These are phyloP conservation scores for Apotomis turbidana DNA, from an alignment of 2,888 invertebrate species.

Conservation along the genomic window DNA sequence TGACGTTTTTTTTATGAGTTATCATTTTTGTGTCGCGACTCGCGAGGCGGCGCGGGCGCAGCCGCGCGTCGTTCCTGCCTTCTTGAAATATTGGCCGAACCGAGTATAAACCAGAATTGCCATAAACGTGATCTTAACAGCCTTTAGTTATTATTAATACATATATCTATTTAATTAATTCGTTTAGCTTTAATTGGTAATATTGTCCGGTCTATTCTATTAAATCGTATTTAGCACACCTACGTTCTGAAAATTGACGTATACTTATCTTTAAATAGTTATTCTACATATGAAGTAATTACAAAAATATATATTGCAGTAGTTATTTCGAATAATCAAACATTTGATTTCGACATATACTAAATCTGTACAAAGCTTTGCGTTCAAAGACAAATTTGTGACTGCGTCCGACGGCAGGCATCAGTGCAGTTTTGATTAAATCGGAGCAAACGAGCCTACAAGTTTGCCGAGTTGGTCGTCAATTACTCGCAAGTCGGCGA, in stretches of 20 bases:
- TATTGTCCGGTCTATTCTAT: background rate
- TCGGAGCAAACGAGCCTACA: conserved; percentile 70
- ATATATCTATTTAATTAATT: conserved; percentile 70
- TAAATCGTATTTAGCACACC: background rate
- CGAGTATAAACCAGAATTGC: conserved; percentile 73
- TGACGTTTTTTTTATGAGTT: conserved; percentile 84
- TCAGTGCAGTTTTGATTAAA: conserved; percentile 65
- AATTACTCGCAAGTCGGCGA: conserved; percentile 66
- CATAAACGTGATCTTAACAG: conserved; percentile 76
- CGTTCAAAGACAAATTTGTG: background rate
- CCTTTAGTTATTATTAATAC: conserved; percentile 69
- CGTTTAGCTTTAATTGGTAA: conserved; percentile 51
- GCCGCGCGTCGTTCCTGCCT: conserved; percentile 49
- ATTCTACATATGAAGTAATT: no score
- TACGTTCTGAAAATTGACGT: conserved; percentile 3
- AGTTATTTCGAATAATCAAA: no score
- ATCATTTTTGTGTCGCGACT: conserved; percentile 80
- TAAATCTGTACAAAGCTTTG: conserved; percentile 1
- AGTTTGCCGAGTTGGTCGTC: conserved; percentile 68
- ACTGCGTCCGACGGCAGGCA: conserved; percentile 15
- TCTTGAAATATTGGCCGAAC: conserved; percentile 73
- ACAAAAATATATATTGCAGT: no score
- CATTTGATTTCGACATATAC: background rate
- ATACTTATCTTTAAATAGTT: background rate
- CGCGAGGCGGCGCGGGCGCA: conserved; percentile 62